These are phyloP conservation scores for Rhopilema esculentum DNA, from an alignment of 30 jellyfish, hydroid and myxozoan species.

Conservation along the genomic window DNA sequence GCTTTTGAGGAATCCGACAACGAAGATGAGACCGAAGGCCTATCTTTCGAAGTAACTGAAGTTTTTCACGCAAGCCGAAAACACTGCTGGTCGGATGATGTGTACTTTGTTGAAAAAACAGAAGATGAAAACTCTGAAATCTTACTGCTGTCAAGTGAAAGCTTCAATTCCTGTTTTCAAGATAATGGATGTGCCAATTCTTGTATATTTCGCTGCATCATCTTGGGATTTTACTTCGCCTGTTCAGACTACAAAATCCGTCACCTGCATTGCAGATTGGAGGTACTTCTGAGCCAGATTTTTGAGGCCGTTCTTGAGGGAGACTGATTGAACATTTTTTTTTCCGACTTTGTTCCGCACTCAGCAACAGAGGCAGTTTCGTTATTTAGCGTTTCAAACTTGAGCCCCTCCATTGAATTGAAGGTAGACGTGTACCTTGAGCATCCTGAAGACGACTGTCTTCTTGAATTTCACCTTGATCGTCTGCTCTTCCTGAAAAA, in stretches of 20 bases:
- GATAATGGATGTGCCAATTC: no score
- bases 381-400: neutral
- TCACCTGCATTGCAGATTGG: no score
- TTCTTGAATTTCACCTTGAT: neutral
- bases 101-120: conserved; percentile 3
- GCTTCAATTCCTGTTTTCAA: conserved; percentile 4
- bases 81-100: conserved; percentile 14
- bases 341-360: conserved; percentile 6
- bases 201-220: no score
- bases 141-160: neutral
- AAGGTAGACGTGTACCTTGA: conserved; percentile 10
- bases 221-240: no score
- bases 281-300: no score
- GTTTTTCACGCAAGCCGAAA: neutral
- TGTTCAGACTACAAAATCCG: no score
- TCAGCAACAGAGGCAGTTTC: conserved; percentile 15
- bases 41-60: neutral
- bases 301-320: conserved; percentile 22
- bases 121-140: conserved; percentile 1
- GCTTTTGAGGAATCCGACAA: conserved; percentile 11
- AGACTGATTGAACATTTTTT: conserved; percentile 9
- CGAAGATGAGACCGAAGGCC: neutral
- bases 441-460: conserved; percentile 9
- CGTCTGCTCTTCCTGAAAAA: neutral
- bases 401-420: conserved; percentile 12